A percentile compares a stretch with the other conserved stretches of the same genome.
phyloP scores from a whole-genome alignment of 2,797 vertebrate genomes.

The Sarcoramphus papa region DNA sequence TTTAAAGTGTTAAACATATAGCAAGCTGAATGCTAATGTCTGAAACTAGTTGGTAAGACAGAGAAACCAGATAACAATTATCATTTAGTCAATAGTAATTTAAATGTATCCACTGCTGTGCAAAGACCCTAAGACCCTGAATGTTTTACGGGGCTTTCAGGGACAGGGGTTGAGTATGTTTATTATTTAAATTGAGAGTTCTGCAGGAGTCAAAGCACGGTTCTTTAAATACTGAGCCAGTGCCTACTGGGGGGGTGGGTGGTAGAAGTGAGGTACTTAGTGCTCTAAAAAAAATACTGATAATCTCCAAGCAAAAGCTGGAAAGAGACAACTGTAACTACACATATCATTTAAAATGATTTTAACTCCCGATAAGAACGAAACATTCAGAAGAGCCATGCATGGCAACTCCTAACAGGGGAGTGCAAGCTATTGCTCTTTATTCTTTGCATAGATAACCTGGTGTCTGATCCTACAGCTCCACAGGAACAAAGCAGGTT shows the following conservation, averaged over 20 bases:
- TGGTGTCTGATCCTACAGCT: not conserved
- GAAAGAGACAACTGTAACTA: not conserved
- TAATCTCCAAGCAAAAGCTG: not conserved
- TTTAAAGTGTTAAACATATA: conserved; percentile 41
- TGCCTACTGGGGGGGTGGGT: not conserved
- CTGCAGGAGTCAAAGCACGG: not conserved
- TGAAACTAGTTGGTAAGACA: conserved; percentile 31
- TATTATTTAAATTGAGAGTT: conserved; percentile 21
- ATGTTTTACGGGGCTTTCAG: conserved; percentile 7
- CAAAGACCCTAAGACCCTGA: conserved; percentile 6
- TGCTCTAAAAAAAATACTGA: not conserved
- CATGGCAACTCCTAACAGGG: not conserved
- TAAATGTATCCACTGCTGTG: conserved; percentile 47
- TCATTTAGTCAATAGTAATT: conserved; percentile 60
- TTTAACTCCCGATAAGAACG: not conserved
- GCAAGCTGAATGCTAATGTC: conserved; percentile 16
- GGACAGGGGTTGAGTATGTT: not conserved
- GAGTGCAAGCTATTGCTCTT: not conserved
- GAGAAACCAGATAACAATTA: conserved; percentile 58
- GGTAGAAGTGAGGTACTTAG: not conserved
- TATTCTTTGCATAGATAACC: not conserved
- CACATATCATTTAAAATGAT: conserved; percentile 10
- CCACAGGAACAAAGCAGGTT: not conserved
- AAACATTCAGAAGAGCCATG: not conserved
- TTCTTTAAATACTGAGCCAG: not conserved